Percentiles rank a stretch among this genome's conserved stretches.
Evolutionary conservation across 2,797 vertebrate species (phyloP).

Genomic region (Paedocypris micromegethes): DNA sequence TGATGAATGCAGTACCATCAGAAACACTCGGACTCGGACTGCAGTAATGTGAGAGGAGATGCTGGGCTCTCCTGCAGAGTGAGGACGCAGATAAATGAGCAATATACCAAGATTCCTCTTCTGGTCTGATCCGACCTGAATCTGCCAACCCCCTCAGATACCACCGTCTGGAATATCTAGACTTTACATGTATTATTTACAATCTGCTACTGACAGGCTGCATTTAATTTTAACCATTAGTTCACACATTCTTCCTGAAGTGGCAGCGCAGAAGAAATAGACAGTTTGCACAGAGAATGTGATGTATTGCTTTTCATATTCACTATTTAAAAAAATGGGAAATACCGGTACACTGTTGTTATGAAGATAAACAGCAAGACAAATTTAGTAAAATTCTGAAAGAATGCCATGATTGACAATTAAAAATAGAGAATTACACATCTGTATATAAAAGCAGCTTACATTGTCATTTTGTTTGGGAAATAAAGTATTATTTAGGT

Average conservation of each 20-base stretch:
- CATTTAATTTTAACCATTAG: conserved; percentile 1
- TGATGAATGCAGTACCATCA: conserved; percentile 23
- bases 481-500: not conserved
- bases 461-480: no score
- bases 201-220: conserved; percentile 16
- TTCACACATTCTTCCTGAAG: conserved; percentile 2
- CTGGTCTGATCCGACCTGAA: conserved; percentile 9
- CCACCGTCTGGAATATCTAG: conserved; percentile 18
- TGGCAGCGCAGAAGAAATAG: not conserved
- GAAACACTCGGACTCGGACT: conserved; percentile 8
- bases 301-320: conserved; percentile 5
- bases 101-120: conserved; percentile 9
- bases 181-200: conserved; percentile 29
- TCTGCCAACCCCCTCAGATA: conserved; percentile 22
- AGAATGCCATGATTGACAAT: no score
- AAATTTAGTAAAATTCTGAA: no score
- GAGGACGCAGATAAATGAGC: conserved; percentile 17
- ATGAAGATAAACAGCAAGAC: no score
- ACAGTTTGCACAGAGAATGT: not conserved
- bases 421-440: no score
- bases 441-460: no score
- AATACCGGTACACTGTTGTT: no score
- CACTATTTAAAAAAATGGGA: no score
- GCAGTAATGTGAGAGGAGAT: conserved; percentile 20
- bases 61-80: conserved; percentile 22